These are phyloP conservation scores for Apoderus coryli DNA, from an alignment of 2,888 invertebrate genomes.

Conservation along the genomic window DNA sequence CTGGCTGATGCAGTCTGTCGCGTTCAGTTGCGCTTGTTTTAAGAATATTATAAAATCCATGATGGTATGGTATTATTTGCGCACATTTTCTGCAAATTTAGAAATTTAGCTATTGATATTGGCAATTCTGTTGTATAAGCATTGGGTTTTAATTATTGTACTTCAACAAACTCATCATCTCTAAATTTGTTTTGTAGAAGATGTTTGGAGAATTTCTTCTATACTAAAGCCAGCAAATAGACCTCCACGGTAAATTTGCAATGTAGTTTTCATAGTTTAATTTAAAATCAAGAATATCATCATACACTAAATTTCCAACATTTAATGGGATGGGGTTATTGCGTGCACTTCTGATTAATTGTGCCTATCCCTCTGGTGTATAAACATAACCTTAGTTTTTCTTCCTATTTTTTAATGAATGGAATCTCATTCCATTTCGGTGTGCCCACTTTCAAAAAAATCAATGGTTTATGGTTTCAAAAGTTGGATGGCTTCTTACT, in stretches of 20 bases:
- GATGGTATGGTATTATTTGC: slow-evolving; percentile 14
- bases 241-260: slow-evolving; percentile 9
- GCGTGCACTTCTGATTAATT: slow-evolving; percentile 17
- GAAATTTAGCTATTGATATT: slow-evolving; percentile 6
- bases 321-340: slow-evolving; percentile 14
- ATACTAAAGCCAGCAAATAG: slow-evolving; percentile 12
- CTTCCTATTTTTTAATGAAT: slow-evolving; percentile 21
- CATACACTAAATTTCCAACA: slow-evolving; percentile 12
- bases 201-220: slow-evolving; percentile 10
- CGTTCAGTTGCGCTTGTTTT: slow-evolving; percentile 10
- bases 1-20: no score
- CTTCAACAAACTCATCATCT: slow-evolving; percentile 13
- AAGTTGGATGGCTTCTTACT: slow-evolving; percentile 10
- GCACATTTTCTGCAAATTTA: slow-evolving; percentile 11
- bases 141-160: slow-evolving; percentile 7
- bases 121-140: no score
- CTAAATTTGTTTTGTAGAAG: slow-evolving; percentile 14
- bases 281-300: slow-evolving; percentile 16
- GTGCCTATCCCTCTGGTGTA: slow-evolving; percentile 19
- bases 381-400: slow-evolving; percentile 21
- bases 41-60: slow-evolving; percentile 11
- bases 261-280: slow-evolving; percentile 1
- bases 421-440: slow-evolving; percentile 11
- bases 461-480: slow-evolving; percentile 12
- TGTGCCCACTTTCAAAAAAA: slow-evolving; percentile 19